Evolutionary conservation across 1,140 invertebrate species (phyloP).

Genomic region (Heliothis subflexa): DNA sequence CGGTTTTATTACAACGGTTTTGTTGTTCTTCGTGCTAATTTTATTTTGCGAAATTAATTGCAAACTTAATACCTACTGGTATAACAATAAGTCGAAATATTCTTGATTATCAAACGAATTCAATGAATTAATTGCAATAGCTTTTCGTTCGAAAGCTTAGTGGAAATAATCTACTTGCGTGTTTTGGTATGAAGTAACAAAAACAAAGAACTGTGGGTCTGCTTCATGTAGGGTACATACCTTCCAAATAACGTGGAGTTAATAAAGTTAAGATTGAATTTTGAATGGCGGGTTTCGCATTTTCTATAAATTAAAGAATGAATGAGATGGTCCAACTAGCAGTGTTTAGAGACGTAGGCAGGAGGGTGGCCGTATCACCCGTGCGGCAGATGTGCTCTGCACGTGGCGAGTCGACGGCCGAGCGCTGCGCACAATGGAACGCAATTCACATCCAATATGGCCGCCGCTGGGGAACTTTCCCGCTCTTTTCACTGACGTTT

Average conservation of each 20-base stretch:
- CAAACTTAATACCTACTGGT: constrained; percentile 12
- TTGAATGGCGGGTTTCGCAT: neutral
- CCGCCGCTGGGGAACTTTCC: constrained; percentile 76
- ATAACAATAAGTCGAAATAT: constrained; percentile 21
- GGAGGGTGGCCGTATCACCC: constrained; percentile 73
- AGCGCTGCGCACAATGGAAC: constrained; percentile 77
- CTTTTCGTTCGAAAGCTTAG: neutral
- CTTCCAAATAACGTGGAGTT: neutral
- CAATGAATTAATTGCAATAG: neutral
- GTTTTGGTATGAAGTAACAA: constrained; percentile 7
- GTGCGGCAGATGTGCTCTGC: constrained; percentile 81
- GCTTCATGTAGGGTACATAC: neutral
- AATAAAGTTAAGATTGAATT: constrained; percentile 10
- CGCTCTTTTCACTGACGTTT: constrained; percentile 73
- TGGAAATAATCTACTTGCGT: neutral
- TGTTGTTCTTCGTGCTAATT: constrained; percentile 70
- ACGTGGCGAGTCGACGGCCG: constrained; percentile 71
- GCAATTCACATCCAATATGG: constrained; percentile 71
- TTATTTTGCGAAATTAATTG: constrained; percentile 49
- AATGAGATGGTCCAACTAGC: constrained; percentile 31
- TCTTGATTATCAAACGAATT: neutral
- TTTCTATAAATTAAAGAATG: constrained; percentile 21
- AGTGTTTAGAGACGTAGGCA: constrained; percentile 42
- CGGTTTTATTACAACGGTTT: constrained; percentile 80
- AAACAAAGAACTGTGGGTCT: neutral